Conservation (phyloP, 2,113 vertebrate species). For the Tachysurus vachellii region DNA sequence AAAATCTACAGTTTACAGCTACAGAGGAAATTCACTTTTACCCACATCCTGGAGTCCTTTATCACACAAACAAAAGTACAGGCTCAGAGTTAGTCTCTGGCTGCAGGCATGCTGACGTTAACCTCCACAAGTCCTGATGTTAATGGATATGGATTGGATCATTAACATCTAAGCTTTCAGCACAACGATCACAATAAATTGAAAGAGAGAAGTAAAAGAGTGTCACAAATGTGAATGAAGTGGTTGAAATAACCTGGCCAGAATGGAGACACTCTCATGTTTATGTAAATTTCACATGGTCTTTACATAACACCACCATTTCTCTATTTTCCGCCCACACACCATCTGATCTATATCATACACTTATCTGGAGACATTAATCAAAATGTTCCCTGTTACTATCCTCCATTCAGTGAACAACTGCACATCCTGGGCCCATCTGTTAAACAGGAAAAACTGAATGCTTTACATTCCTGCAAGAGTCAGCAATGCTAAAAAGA, state of each 20-base stretch:
- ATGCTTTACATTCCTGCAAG: background rate
- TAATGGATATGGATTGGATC: slow-evolving; percentile 6
- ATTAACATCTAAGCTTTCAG: background rate
- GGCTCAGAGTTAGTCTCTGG: background rate
- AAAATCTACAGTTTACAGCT: background rate
- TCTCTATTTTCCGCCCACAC: background rate
- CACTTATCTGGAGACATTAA: background rate
- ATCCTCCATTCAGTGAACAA: slow-evolving; percentile 19
- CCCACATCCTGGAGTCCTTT: background rate
- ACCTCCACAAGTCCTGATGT: background rate
- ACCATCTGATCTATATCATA: slow-evolving; percentile 17
- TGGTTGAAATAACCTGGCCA: background rate
- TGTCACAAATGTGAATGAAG: background rate
- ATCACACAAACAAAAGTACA: background rate
- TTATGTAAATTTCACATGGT: background rate
- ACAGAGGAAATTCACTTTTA: background rate
- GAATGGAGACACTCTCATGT: background rate
- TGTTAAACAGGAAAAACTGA: background rate
- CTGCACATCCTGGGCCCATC: background rate
- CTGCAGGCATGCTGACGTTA: background rate
- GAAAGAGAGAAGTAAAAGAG: no score
- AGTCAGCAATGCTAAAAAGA: background rate
- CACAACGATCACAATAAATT: background rate
- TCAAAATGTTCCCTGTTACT: background rate
- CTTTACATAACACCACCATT: slow-evolving; percentile 33